These are phyloP conservation scores for Mechanitis messenoides DNA, from an alignment of 2,888 invertebrate species.

Conservation along the genomic window DNA sequence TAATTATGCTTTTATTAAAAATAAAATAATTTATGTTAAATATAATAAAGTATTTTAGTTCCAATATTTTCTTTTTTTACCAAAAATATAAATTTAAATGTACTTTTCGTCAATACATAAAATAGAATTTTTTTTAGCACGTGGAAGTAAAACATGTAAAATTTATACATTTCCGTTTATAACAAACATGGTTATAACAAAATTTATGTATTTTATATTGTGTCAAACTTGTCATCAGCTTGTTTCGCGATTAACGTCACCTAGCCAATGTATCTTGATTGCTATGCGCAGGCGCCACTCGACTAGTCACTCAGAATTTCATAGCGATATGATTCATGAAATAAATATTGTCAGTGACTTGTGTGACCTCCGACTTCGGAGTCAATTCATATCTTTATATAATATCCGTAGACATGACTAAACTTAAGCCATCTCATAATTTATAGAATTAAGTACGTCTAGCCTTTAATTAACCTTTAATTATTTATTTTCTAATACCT, in stretches of 20 bases:
- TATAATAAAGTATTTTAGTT: too few relatives aligned
- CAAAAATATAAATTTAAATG: too few relatives aligned
- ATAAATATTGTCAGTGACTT: constrained; percentile 37
- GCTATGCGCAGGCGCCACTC: constrained; percentile 21
- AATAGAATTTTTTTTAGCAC: too few relatives aligned
- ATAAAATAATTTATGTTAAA: too few relatives aligned
- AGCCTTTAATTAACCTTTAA: too few relatives aligned
- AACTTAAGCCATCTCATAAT: constrained; percentile 40
- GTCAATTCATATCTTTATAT: constrained; percentile 38
- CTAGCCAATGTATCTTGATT: constrained; percentile 8
- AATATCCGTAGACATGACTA: constrained; percentile 40
- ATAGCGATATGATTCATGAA: constrained; percentile 45
- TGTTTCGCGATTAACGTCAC: constrained; percentile 7
- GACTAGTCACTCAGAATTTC: constrained; percentile 26
- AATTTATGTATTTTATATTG: constrained; percentile 1
- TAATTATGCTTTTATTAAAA: too few relatives aligned
- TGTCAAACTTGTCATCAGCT: constrained; percentile 4
- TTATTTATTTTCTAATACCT: too few relatives aligned
- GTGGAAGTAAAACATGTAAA: too few relatives aligned
- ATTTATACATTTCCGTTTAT: too few relatives aligned
- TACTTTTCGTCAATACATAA: too few relatives aligned
- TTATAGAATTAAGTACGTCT: constrained; percentile 21
- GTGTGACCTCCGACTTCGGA: constrained; percentile 41
- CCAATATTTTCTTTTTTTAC: too few relatives aligned
- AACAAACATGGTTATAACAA: neutral